Evolutionary conservation across 2,113 vertebrate species (phyloP).

Genomic region (Catharus minimus): DNA sequence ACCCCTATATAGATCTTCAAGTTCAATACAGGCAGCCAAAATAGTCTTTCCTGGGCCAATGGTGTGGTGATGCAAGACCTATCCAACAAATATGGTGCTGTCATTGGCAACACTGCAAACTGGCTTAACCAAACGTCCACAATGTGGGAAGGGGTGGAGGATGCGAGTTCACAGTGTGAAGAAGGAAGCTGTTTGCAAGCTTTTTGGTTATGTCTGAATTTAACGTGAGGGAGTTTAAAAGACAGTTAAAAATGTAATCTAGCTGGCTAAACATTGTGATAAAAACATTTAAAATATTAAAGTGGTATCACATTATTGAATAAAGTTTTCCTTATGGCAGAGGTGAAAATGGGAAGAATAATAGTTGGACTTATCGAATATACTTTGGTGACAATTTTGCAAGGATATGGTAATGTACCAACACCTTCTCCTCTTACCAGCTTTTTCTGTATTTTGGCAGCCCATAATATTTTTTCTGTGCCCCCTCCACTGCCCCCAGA

Average conservation of each 20-base stretch:
- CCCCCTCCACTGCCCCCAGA: background rate
- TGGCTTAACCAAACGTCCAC: background rate
- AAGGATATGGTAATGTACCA: background rate
- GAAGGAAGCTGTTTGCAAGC: background rate
- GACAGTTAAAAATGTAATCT: background rate
- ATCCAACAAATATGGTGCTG: background rate
- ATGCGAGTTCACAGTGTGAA: background rate
- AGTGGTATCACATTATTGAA: rapidly evolving
- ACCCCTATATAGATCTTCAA: background rate
- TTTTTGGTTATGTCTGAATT: background rate
- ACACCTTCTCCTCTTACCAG: background rate
- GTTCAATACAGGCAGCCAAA: background rate
- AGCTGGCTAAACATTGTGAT: background rate
- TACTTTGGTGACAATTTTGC: background rate
- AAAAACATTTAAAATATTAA: background rate
- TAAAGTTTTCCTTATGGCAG: background rate
- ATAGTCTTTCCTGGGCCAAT: background rate
- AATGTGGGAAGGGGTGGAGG: background rate
- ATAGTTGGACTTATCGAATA: background rate
- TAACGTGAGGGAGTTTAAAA: background rate
- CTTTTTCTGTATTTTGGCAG: background rate
- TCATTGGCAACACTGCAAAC: background rate
- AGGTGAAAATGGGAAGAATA: background rate
- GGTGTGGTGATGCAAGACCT: background rate
- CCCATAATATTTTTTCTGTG: background rate